Evolutionary conservation across 1,140 invertebrate species (phyloP).

Genomic region (Hylyphantes graminicola): DNA sequence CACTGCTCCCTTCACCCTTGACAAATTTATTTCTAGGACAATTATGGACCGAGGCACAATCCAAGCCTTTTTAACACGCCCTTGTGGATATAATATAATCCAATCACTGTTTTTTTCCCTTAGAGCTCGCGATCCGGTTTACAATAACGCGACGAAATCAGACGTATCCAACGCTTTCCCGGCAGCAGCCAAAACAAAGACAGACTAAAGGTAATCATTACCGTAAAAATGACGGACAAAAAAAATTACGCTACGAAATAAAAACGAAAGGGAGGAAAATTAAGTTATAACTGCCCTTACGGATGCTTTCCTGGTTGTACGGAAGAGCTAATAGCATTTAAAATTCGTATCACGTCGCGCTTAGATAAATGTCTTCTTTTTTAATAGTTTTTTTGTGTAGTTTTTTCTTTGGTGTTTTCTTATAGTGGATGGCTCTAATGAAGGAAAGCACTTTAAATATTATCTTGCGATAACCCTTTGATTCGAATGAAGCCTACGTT

Average conservation of each 20-base stretch:
- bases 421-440: constrained; percentile 25
- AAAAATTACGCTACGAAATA: constrained; percentile 32
- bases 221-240: neutral
- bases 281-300: constrained; percentile 58
- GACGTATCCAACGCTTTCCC: constrained; percentile 37
- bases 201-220: constrained; percentile 55
- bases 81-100: constrained; percentile 27
- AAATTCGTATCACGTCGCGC: constrained; percentile 52
- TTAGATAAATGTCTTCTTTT: constrained; percentile 56
- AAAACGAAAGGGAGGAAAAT: constrained; percentile 40
- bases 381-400: constrained; percentile 7
- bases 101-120: constrained; percentile 33
- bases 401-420: constrained; percentile 13
- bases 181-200: constrained; percentile 12
- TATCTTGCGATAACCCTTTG: constrained; percentile 47
- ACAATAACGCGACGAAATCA: constrained; percentile 43
- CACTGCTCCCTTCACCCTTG: constrained; percentile 1
- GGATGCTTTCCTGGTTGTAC: constrained; percentile 43
- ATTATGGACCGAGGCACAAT: constrained; percentile 39
- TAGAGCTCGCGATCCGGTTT: constrained; percentile 2
- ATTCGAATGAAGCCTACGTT: constrained; percentile 30
- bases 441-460: constrained; percentile 45
- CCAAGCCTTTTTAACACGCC: constrained; percentile 9
- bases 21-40: constrained; percentile 27
- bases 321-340: constrained; percentile 59